Evolutionary conservation across 2,888 invertebrate species (phyloP).

Genomic region (Drosophila mercatorum): DNA sequence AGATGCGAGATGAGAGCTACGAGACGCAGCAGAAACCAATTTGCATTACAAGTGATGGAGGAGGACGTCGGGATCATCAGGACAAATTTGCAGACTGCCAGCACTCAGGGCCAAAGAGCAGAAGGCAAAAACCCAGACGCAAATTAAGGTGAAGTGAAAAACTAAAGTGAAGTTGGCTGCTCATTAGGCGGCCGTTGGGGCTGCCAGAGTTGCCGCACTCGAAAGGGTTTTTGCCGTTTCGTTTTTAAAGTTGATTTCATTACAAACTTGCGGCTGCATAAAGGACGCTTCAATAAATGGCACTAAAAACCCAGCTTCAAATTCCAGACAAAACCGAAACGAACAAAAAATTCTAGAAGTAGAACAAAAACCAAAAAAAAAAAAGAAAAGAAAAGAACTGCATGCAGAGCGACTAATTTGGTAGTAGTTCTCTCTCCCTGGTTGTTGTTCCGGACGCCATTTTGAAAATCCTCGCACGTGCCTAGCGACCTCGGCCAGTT

Average conservation of each 20-base stretch:
- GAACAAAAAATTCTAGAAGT: conserved; percentile 11
- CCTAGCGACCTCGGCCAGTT: conserved; percentile 53
- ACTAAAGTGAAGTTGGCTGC: conserved; percentile 32
- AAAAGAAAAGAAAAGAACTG: conserved; percentile 34
- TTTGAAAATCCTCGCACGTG: conserved; percentile 58
- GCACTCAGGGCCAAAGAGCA: conserved; percentile 7
- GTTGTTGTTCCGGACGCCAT: conserved; percentile 37
- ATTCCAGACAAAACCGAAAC: conserved; percentile 18
- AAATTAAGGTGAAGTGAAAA: conserved; percentile 25
- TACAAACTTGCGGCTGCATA: conserved; percentile 63
- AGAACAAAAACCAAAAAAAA: conserved; percentile 14
- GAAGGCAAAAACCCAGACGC: conserved; percentile 14
- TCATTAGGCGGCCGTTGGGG: conserved; percentile 43
- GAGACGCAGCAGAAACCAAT: conserved; percentile 48
- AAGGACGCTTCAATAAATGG: conserved; percentile 35
- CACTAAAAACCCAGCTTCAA: conserved; percentile 29
- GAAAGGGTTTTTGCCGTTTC: conserved; percentile 8
- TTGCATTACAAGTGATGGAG: conserved; percentile 43
- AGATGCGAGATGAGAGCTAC: conserved; percentile 40
- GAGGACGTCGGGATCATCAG: background rate
- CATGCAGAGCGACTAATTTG: conserved; percentile 52
- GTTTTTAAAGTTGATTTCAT: conserved; percentile 57
- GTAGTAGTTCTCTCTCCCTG: conserved; percentile 19
- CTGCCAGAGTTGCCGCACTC: conserved; percentile 29
- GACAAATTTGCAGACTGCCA: background rate